Evolutionary conservation across 2,113 vertebrate genomes (phyloP), one percentile per base, ranked within the genome.

Genomic region (Atlantisia rogersi): DNA sequence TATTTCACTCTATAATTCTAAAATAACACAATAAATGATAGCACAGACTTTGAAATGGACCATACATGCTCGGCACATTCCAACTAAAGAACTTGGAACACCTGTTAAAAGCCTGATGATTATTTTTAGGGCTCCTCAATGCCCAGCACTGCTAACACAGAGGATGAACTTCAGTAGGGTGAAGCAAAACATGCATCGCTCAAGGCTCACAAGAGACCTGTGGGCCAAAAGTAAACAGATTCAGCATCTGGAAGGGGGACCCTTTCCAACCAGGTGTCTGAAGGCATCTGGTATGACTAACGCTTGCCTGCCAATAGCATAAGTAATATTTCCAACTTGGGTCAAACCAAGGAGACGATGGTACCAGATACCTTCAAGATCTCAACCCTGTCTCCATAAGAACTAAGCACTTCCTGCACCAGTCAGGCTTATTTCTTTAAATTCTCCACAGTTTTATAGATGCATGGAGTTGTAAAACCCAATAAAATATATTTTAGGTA

Each of bases 221-320:
- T 12, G 13, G 17, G 15, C 4, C 21, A 12, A 19, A 20, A 48
- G 20, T 17, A 19, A 79, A 29, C 7, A 3, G 5, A 48, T 21
- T 4, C 29, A 15, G 24, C 18, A 13, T 4, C 19, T 42, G 37
- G 18, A 74, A 53, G 1, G 10, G 39, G 25, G 21, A 76, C 44
- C 52, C 84, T 79, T 18, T 35, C 80, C 22, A 75, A 64, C 0
- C 15, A 29, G 16, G 31, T 5, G 31, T 4, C 24, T 44, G 24
- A 77, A 69, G 14, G 59, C 15, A 83, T 15, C n/a, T 35, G 15
- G 48, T 3, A 3, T 8, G 13, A 24, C 11, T n/a, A 22, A 56
- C 1, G 5, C 28, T 25, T 37, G 8, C 37, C 63, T 20, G 3
- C 2, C 5, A 56, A 50, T 0, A 59, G 7, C 26, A 1, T 4